Base-by-base conservation (phyloP, 2,888 invertebrate genomes). In the Polyommatus iphigenia region DNA sequence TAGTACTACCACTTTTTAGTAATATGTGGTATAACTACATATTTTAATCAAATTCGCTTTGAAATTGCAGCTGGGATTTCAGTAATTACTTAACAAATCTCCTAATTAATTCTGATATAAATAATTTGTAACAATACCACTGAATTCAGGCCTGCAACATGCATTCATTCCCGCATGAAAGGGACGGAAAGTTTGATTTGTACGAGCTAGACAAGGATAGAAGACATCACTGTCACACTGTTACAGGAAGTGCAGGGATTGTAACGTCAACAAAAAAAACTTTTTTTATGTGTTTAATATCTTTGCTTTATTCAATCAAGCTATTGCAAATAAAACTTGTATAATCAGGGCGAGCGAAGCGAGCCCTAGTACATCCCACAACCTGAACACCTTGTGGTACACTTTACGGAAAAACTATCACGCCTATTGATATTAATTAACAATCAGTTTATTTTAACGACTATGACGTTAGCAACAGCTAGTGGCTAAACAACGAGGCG, bases 231-330 rank as follows among this genome's bases (percentile, higher is more conserved):
- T 84, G 86, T 87, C 85, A 87, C 86, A 85, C 86, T 86, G 89
- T 89, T 88, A 89, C 87, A 87, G 85, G 87, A 88, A 90, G 87
- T 92, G 91, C 91, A 90, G 87, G 84, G 86, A 81, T 82, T 83
- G 88, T 88, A 91, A 81, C 79, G 89, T 86, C 82, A 80, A 85
- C 86, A 89, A 79, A 84, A 77, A 81, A 82, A 83, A 50, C 4
- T 29, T 8, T 59, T 72, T 32, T 73, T 78, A 54, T 46, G 46
- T 46, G 13, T 13, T 46, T 46, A 46, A 13, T 46, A 46, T 46
- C 46, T 46, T 46, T 46, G 13, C 10, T 13, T 46, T 46, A 10
- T 46, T 10, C 54, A 18, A 54, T 54, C 5, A 18, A 54, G 4
- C 18, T 46, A 46, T 13, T 13, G 46, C 10, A 46, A 46, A 46